These are phyloP conservation scores for Piezodorus guildinii DNA, from an alignment of 1,140 invertebrate genomes.

Conservation along the genomic window DNA sequence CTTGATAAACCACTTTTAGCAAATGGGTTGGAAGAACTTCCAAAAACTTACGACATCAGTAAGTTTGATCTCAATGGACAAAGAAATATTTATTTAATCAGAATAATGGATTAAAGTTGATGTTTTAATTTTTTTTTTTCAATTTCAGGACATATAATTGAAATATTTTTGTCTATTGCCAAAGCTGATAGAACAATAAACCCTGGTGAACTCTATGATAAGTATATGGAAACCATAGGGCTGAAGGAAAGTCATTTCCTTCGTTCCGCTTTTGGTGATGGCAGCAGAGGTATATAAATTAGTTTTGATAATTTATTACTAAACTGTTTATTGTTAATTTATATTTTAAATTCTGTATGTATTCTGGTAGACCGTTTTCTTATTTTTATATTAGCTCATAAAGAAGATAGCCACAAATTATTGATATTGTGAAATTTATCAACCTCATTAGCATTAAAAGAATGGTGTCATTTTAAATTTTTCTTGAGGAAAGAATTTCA, in stretches of 20 bases:
- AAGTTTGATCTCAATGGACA: not conserved
- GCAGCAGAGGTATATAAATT: conserved; percentile 6
- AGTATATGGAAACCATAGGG: conserved; percentile 19
- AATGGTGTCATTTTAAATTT: too few relatives aligned
- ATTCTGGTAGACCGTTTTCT: too few relatives aligned
- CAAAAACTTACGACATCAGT: conserved; percentile 26
- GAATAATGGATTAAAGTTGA: not conserved
- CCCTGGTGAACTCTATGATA: conserved; percentile 15
- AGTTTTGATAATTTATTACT: not conserved
- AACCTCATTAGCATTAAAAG: too few relatives aligned
- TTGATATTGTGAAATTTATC: too few relatives aligned
- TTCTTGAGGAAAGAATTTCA: too few relatives aligned
- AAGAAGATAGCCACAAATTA: too few relatives aligned
- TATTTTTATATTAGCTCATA: too few relatives aligned
- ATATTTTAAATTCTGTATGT: too few relatives aligned
- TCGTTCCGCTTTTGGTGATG: conserved; percentile 10
- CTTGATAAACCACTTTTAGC: conserved; percentile 42
- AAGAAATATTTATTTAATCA: too few relatives aligned
- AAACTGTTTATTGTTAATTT: not conserved
- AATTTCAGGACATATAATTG: conserved; percentile 18
- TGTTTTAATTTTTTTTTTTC: not conserved
- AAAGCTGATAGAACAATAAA: conserved; percentile 3
- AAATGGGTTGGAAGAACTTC: conserved; percentile 38
- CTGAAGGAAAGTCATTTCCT: conserved; percentile 20
- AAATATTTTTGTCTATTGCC: conserved; percentile 16